Base-by-base conservation (phyloP, 2,113 vertebrate genomes). In the Paramisgurnus dabryanus region DNA sequence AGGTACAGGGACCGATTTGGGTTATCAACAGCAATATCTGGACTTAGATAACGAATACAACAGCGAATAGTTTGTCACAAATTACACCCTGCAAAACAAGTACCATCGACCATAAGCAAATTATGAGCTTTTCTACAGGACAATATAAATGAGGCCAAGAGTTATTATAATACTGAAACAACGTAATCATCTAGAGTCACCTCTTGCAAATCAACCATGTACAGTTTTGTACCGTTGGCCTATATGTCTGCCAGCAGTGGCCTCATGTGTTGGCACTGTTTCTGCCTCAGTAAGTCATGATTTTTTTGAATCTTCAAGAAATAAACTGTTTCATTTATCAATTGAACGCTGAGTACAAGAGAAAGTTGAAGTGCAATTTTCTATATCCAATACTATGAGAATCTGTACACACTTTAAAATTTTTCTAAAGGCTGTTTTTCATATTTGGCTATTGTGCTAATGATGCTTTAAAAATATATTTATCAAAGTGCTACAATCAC, bases 401-500 rank as follows among this genome's bases (percentile, higher is more conserved):
- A 69, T 53, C 67, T 49, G 3, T 70, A 2, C 0, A 57, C 27
- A 71, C 8, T 11, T n/a, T 40, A 1, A 1, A 4, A 17, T 39
- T 70, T 8, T 17, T 43, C 7, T 69, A n/a, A 60, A 60, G 6
- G n/a, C 5, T 65, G 3, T 5, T 41, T 41, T 70, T 47, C 3
- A 50, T 3, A 39, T 64, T 82, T 64, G 34, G 13, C 27, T 34
- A 22, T 18, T 8, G 10, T 40, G n/a, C 43, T 70, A 49, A 43
- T 49, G 34, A 27, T 2, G n/a, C n/a, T 72, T 39, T 40, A 17
- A 60, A 49, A 18, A 63, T 1, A 18, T 1, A 69, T 63, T 63
- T 63, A 18, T 70, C 8, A 70, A 79, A 58, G 65, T 76, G 77
- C 70, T 73, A 68, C 34, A 69, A 64, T 61, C 65, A 75, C 68